These are phyloP conservation scores for Vulpes ferrilata DNA, from an alignment of 2,113 vertebrate genomes.

Conservation along the genomic window DNA sequence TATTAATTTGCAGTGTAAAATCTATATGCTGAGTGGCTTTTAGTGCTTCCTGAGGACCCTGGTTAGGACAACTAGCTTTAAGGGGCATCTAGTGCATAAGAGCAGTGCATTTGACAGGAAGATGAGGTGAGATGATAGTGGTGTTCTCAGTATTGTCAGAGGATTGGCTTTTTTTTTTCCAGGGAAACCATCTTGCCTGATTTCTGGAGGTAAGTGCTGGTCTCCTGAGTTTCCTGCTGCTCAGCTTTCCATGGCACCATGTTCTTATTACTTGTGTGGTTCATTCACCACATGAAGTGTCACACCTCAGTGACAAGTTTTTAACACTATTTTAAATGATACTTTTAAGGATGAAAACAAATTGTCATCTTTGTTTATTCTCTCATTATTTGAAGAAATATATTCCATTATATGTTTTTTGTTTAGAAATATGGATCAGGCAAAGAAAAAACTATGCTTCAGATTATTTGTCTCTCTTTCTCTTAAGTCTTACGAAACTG, in stretches of 20 bases:
- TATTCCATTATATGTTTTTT: constrained; percentile 42
- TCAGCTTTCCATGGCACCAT: neutral
- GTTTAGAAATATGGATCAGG: constrained; percentile 47
- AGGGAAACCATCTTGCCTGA: neutral
- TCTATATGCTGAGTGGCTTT: neutral
- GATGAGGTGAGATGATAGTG: too few species aligned
- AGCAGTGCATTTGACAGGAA: neutral
- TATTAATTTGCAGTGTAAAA: constrained; percentile 36
- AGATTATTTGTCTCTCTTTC: constrained; percentile 71
- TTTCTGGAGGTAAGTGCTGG: neutral
- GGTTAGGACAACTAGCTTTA: neutral
- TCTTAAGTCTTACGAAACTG: constrained; percentile 94
- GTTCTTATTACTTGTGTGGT: neutral
- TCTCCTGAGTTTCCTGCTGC: neutral
- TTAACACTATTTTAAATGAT: constrained; percentile 46
- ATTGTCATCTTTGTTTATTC: constrained; percentile 8
- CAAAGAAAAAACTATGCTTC: constrained; percentile 65
- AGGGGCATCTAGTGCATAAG: neutral
- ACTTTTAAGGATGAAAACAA: constrained; percentile 44
- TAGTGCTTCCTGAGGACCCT: neutral
- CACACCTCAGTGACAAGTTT: neutral
- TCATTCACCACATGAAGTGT: neutral
- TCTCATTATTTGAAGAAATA: constrained; percentile 26
- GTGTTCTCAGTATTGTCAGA: neutral
- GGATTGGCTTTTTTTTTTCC: neutral